Conservation (phyloP, 1,140 invertebrate species). For the Lepidostoma basale region DNA sequence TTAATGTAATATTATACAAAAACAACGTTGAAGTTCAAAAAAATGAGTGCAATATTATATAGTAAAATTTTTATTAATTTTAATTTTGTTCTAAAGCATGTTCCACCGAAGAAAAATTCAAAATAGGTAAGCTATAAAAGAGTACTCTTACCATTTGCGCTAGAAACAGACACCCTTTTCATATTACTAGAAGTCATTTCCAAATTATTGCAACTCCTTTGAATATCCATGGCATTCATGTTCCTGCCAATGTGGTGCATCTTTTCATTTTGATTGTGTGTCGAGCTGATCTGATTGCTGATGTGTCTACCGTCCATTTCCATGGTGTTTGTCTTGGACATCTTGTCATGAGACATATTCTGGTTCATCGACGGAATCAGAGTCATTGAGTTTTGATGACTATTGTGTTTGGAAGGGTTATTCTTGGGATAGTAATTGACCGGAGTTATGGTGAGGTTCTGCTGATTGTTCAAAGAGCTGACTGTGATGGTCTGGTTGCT, state of each 20-base stretch:
- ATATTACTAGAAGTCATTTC: conserved; percentile 36
- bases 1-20: too few species aligned
- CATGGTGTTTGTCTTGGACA: conserved; percentile 47
- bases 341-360: conserved; percentile 31
- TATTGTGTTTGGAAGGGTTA: conserved; percentile 54
- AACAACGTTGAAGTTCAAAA: too few species aligned
- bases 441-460: conserved; percentile 51
- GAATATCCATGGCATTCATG: conserved; percentile 17
- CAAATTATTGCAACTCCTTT: conserved; percentile 38
- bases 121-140: neutral
- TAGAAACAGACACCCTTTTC: conserved; percentile 39
- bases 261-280: conserved; percentile 26
- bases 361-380: conserved; percentile 54
- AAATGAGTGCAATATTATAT: too few species aligned
- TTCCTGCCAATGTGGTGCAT: conserved; percentile 12
- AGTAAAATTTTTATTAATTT: too few species aligned
- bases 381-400: conserved; percentile 44
- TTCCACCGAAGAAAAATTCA: neutral
- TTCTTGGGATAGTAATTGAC: conserved; percentile 54
- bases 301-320: conserved; percentile 36
- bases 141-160: conserved; percentile 38
- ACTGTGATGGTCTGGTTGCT: conserved; percentile 50
- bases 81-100: neutral
- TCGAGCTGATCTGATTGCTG: conserved; percentile 39
- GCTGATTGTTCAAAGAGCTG: conserved; percentile 48